A percentile compares a stretch with the other conserved stretches of the same genome.
Conservation (phyloP, 2,113 vertebrate genomes). For the Platysternon megacephalum region DNA sequence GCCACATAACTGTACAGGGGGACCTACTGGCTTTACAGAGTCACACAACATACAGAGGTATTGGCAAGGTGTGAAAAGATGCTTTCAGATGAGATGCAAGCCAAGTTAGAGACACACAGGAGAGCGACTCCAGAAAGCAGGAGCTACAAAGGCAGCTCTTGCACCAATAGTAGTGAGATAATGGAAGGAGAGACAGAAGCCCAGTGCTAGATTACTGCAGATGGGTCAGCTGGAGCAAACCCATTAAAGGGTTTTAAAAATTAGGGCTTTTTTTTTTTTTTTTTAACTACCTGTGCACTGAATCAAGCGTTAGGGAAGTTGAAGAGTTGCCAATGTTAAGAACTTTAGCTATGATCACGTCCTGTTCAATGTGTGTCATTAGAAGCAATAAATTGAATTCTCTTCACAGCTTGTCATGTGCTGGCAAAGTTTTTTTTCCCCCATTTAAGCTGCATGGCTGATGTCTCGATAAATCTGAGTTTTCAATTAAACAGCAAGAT, state of each 20-base stretch:
- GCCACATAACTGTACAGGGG: not conserved
- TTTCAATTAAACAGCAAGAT: not conserved
- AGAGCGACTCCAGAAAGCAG: not conserved
- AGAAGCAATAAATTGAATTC: accelerated
- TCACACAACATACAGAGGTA: not conserved
- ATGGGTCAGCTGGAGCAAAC: not conserved
- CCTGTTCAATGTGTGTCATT: accelerated
- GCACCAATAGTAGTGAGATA: not conserved
- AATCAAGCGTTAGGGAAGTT: not conserved
- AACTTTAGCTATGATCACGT: not conserved
- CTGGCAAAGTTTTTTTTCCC: not conserved
- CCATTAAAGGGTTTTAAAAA: not conserved
- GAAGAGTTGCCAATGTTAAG: not conserved
- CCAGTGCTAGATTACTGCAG: accelerated
- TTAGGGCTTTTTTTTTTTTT: not conserved
- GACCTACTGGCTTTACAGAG: not conserved
- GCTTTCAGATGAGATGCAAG: not conserved
- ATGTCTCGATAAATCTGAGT: not conserved
- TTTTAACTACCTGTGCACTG: not conserved
- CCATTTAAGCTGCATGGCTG: not conserved
- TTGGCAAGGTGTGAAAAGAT: not conserved
- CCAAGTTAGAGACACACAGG: not conserved
- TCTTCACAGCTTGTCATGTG: not conserved
- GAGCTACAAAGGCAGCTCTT: not conserved
- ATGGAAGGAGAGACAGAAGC: not conserved